Base-by-base conservation (phyloP, 2,797 vertebrate species). In the Triplophysa bombifrons region DNA sequence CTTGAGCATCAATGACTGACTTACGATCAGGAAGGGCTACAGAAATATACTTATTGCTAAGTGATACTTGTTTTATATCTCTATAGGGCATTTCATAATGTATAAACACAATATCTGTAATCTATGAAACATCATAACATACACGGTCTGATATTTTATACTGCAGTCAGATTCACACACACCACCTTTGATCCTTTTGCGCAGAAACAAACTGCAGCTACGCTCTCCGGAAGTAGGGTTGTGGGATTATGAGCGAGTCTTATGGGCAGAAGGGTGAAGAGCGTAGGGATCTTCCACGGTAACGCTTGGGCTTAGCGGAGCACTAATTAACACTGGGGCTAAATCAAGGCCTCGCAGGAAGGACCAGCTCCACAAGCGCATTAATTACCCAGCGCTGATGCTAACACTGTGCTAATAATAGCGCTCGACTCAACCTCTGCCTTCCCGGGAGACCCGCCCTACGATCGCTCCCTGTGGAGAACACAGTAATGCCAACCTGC, bases 271-370 rank as follows among this genome's bases (percentile, higher is more conserved):
- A 56, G n/a, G 53, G 66, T 72, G 65, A 46, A 51, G 38, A 77
- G 74, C 58, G 19, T 38, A 51, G 74, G 75, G 75, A 69, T 82
- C 53, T 67, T 78, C 80, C 80, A 61, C 41, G 55, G 50, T 58
- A 74, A 74, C 17, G 72, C n/a, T 25, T 58, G 73, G 70, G 66
- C 81, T 75, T 75, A 79, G 74, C 71, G n/a, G 46, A 50, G 10
- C 58, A 14, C 76, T 83, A 74, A 74, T 79, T 82, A 82, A 78
- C 76, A 79, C 58, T 60, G 58, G 38, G 72, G 81, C 66, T 83
- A 83, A 83, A 70, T 78, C 77, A 83, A 79, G 76, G 58, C 81
- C 72, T 83, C 56, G 5, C 81, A 78, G 76, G 76, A 74, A 82
- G 78, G 71, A 78, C 71, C 55, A 65, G 38, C 69, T 72, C 74